Conservation (phyloP, 2,888 invertebrate genomes). For the Trypoxylon attenuatum region DNA sequence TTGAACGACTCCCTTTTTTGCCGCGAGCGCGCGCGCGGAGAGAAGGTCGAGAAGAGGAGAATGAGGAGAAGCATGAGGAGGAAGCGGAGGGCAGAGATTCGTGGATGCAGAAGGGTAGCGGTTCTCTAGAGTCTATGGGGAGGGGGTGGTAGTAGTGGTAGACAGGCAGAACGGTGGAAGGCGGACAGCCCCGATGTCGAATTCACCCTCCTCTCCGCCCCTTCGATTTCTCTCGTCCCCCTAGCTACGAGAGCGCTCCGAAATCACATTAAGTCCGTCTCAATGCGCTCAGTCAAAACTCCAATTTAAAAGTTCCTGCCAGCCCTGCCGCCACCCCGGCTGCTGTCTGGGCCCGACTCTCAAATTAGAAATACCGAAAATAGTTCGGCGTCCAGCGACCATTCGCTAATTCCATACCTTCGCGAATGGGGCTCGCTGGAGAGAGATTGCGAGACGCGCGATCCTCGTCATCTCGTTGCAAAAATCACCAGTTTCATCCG, state of each 20-base stretch:
- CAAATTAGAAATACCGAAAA: slow-evolving; percentile 63
- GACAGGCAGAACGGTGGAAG: slow-evolving; percentile 17
- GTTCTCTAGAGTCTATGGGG: slow-evolving; percentile 2
- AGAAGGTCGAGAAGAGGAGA: slow-evolving; percentile 17
- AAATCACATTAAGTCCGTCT: slow-evolving; percentile 70
- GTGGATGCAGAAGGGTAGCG: neutral
- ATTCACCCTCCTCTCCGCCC: slow-evolving; percentile 32
- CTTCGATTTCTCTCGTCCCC: slow-evolving; percentile 32
- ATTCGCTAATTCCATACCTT: slow-evolving; percentile 37
- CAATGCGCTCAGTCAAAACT: slow-evolving; percentile 70
- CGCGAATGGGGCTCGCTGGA: too few relatives aligned
- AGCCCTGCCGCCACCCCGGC: slow-evolving; percentile 13
- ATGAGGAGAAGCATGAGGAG: neutral
- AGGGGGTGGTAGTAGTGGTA: neutral
- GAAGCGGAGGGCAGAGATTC: neutral
- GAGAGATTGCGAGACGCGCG: too few relatives aligned
- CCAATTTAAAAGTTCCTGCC: slow-evolving; percentile 69
- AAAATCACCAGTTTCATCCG: too few relatives aligned
- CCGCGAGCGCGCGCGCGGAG: slow-evolving; percentile 17
- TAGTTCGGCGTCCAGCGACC: slow-evolving; percentile 51
- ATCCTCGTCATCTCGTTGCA: too few relatives aligned
- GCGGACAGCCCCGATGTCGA: slow-evolving; percentile 41
- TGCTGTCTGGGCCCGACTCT: slow-evolving; percentile 7
- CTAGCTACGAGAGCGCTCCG: slow-evolving; percentile 58
- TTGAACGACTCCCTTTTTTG: slow-evolving; percentile 52